Evolutionary conservation across 2,888 invertebrate species (phyloP).

Genomic region (Limnephilus marmoratus): DNA sequence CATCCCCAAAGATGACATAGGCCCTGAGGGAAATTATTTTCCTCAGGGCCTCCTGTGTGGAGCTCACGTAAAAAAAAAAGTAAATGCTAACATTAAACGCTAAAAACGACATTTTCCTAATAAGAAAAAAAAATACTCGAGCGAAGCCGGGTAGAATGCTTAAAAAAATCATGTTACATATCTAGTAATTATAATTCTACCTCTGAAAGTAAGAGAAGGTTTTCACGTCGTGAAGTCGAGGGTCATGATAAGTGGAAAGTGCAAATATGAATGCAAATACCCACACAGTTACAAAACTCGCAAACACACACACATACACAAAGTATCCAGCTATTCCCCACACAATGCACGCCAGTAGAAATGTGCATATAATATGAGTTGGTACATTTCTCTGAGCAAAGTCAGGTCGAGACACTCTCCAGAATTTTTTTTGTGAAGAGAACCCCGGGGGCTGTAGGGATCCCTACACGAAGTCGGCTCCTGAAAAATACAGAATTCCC

Average conservation of each 20-base stretch:
- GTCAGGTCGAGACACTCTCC: constrained; percentile 20
- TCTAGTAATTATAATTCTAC: background rate
- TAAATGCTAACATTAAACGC: no score
- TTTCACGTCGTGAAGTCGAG: background rate
- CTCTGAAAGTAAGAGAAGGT: background rate
- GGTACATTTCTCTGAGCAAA: background rate
- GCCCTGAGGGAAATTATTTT: no score
- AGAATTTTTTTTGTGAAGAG: constrained; percentile 17
- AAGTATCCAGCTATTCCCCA: background rate
- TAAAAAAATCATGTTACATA: background rate
- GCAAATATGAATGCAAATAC: background rate
- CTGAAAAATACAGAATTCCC: background rate
- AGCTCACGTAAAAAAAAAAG: no score
- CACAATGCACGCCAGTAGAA: background rate
- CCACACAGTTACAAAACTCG: background rate
- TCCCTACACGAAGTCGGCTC: background rate
- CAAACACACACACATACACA: background rate
- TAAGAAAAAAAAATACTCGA: background rate
- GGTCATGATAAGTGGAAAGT: background rate
- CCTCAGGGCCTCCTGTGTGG: no score
- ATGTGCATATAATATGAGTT: background rate
- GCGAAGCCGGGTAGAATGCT: background rate
- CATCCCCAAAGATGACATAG: no score
- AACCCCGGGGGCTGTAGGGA: background rate
- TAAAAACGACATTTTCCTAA: no score